phyloP scores from a whole-genome alignment of 2,113 vertebrate species.

The Ptychochromis oligacanthus region DNA sequence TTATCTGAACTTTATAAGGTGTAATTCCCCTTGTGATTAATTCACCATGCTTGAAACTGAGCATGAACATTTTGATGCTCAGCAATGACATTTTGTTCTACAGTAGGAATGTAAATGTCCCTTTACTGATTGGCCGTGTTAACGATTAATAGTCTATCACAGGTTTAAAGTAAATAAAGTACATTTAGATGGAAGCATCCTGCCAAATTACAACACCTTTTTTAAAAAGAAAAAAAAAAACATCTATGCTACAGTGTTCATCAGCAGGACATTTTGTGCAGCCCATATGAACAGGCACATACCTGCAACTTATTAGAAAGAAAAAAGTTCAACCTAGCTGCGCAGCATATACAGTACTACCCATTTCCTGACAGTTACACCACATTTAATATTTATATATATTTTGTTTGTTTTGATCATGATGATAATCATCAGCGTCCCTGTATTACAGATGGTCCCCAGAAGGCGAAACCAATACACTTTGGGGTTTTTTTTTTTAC shows the following conservation, averaged over 20 bases:
- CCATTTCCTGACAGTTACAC: too few relatives aligned
- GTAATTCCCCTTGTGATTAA: background rate
- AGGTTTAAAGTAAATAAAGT: background rate
- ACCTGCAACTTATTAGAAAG: background rate
- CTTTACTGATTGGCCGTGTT: background rate
- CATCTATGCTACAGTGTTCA: too few relatives aligned
- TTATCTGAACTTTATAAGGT: background rate
- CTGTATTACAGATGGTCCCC: too few relatives aligned
- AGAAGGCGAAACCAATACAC: too few relatives aligned
- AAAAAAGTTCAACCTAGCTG: background rate
- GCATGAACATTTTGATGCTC: fast-evolving
- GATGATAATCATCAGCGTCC: too few relatives aligned
- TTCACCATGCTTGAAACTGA: background rate
- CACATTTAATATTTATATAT: too few relatives aligned
- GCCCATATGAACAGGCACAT: background rate
- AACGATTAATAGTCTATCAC: background rate
- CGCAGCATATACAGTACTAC: background rate
- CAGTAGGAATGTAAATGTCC: background rate
- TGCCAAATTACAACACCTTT: background rate
- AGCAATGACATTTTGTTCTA: background rate
- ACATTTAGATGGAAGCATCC: background rate
- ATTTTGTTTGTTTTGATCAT: too few relatives aligned
- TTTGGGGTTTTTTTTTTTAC: too few relatives aligned
- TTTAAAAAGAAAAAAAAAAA: too few relatives aligned
- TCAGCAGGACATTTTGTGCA: background rate